phyloP scores from a whole-genome alignment of 2,113 vertebrate genomes.

The Zosterops lateralis region DNA sequence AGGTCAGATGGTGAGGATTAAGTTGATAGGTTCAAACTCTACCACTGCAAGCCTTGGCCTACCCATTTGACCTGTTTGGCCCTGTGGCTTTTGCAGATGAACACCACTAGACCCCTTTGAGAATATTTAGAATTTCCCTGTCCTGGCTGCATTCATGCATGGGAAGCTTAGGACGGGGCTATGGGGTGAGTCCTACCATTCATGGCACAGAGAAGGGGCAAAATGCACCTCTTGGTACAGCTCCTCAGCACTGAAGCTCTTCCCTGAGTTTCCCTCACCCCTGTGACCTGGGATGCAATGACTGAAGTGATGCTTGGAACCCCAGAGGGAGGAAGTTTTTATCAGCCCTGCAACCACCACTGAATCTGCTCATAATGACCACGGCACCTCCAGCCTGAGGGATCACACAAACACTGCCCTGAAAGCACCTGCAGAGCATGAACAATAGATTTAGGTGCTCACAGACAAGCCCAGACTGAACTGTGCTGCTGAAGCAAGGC shows the following conservation, averaged over 20 bases:
- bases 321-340: neutral
- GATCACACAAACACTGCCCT: neutral
- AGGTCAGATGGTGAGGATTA: neutral
- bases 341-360: neutral
- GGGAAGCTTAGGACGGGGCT: neutral
- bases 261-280: neutral
- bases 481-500: neutral
- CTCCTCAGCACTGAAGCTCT: neutral
- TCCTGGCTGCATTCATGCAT: neutral
- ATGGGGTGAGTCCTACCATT: neutral
- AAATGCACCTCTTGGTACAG: neutral
- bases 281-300: neutral
- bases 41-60: neutral
- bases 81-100: neutral
- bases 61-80: neutral
- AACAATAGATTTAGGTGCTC: neutral
- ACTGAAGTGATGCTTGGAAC: neutral
- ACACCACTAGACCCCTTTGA: neutral
- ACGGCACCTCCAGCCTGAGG: neutral
- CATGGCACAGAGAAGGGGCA: neutral
- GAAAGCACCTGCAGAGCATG: neutral
- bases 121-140: neutral
- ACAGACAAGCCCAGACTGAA: neutral
- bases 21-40: neutral
- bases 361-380: accelerated